Evolutionary conservation across 2,888 invertebrate genomes (phyloP).

Genomic region (Rhogogaster chlorosoma): DNA sequence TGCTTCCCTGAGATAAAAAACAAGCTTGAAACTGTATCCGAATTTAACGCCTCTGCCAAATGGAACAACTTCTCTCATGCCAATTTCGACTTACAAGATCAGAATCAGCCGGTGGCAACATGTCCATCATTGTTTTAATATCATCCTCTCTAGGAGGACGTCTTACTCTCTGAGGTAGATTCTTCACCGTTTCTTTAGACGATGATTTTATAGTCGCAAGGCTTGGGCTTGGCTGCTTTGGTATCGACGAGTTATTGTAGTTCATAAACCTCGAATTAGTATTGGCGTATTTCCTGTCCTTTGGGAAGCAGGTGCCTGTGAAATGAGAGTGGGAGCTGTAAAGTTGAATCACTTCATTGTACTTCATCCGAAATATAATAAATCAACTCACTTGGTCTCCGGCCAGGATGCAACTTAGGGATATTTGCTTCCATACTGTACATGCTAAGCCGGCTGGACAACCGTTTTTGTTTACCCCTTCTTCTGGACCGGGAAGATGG

Average conservation of each 20-base stretch:
- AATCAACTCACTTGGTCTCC: conserved; percentile 61
- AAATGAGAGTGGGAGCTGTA: not conserved
- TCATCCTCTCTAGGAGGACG: conserved; percentile 71
- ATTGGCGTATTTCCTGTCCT: conserved; percentile 24
- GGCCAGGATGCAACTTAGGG: conserved; percentile 62
- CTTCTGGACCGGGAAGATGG: conserved; percentile 61
- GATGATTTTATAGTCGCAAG: conserved; percentile 56
- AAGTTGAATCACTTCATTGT: not conserved
- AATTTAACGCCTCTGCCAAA: not conserved
- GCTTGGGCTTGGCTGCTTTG: conserved; percentile 60
- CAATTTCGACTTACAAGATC: conserved; percentile 63
- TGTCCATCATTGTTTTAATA: conserved; percentile 74
- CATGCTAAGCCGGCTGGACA: conserved; percentile 69
- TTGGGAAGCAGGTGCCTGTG: conserved; percentile 22
- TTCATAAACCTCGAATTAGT: conserved; percentile 18
- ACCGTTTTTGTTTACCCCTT: conserved; percentile 59
- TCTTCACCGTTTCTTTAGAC: conserved; percentile 56
- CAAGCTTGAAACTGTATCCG: not conserved
- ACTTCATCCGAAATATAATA: conserved; percentile 30
- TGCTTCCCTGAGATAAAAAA: conserved; percentile 51
- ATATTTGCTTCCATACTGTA: conserved; percentile 65
- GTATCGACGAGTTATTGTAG: conserved; percentile 56
- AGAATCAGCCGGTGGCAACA: conserved; percentile 67
- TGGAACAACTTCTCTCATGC: not conserved
- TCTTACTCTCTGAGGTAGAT: conserved; percentile 56